These are phyloP conservation scores for Strigops habroptila DNA, from an alignment of 2,113 vertebrate genomes.

Conservation along the genomic window DNA sequence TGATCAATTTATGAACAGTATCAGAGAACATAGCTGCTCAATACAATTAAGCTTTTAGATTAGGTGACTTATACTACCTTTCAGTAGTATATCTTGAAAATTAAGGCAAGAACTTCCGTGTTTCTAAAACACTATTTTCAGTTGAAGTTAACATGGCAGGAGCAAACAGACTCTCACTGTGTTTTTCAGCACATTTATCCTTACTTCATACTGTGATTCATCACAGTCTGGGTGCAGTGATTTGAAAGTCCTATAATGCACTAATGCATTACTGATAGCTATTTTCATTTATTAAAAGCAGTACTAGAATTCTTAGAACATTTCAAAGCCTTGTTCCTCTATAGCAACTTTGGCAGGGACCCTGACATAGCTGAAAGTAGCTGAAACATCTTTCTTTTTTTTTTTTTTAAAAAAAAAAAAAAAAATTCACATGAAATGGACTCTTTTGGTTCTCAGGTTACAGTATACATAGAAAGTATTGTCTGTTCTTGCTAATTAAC, in stretches of 20 bases:
- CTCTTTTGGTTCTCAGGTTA: neutral
- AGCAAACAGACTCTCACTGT: conserved; percentile 41
- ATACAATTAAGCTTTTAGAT: conserved; percentile 9
- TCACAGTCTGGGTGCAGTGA: conserved; percentile 30
- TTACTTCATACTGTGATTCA: conserved; percentile 34
- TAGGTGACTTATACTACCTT: neutral
- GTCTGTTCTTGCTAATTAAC: conserved; percentile 26
- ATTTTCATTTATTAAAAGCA: conserved; percentile 62
- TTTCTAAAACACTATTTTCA: conserved; percentile 26
- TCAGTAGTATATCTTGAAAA: neutral
- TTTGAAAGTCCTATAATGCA: conserved; percentile 36
- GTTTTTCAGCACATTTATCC: conserved; percentile 31
- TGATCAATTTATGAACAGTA: neutral
- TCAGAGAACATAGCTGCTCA: neutral
- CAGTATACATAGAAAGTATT: neutral
- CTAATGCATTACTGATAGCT: conserved; percentile 43
- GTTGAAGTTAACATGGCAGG: neutral
- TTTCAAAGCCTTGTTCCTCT: conserved; percentile 48
- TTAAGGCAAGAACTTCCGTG: neutral
- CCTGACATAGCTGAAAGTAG: conserved; percentile 33
- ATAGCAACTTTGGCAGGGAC: conserved; percentile 4
- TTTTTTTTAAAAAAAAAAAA: neutral
- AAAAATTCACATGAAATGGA: neutral
- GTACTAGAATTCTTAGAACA: conserved; percentile 13
- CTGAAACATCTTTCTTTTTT: conserved; percentile 14